Conservation (phyloP, 2,113 vertebrate genomes). For the Lophius piscatorius region DNA sequence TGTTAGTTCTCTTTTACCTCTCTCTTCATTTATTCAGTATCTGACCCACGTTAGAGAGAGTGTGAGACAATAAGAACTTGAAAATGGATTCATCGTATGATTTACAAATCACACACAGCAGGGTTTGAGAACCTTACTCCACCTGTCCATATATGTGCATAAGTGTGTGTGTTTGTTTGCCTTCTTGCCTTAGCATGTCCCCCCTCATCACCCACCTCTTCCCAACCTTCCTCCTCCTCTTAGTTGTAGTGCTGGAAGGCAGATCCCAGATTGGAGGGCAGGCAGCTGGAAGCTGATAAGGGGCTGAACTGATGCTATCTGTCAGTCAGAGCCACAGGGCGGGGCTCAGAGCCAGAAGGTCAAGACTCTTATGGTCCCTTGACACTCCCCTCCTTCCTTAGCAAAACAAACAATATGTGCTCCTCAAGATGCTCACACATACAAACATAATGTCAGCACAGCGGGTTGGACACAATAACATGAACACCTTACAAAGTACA, state of each 20-base stretch:
- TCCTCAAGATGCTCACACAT: conserved; percentile 40
- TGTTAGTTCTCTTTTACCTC: background rate
- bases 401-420: conserved; percentile 65
- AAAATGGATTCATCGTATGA: background rate
- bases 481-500: conserved; percentile 3
- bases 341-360: conserved; percentile 60
- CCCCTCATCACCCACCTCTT: conserved; percentile 8
- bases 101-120: background rate
- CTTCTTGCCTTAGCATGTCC: conserved; percentile 49
- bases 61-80: too few species aligned
- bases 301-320: conserved; percentile 79
- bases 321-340: conserved; percentile 75
- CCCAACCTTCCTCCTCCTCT: background rate
- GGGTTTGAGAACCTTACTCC: conserved; percentile 5
- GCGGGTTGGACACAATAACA: conserved; percentile 15
- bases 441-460: background rate
- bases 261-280: conserved; percentile 65
- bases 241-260: conserved; percentile 39
- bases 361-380: conserved; percentile 54
- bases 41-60: too few species aligned
- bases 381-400: conserved; percentile 58
- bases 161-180: conserved; percentile 34
- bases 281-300: conserved; percentile 71
- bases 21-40: background rate
- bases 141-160: conserved; percentile 45